Conservation (phyloP, 2,888 invertebrate species). For the Candidula unifasciata region DNA sequence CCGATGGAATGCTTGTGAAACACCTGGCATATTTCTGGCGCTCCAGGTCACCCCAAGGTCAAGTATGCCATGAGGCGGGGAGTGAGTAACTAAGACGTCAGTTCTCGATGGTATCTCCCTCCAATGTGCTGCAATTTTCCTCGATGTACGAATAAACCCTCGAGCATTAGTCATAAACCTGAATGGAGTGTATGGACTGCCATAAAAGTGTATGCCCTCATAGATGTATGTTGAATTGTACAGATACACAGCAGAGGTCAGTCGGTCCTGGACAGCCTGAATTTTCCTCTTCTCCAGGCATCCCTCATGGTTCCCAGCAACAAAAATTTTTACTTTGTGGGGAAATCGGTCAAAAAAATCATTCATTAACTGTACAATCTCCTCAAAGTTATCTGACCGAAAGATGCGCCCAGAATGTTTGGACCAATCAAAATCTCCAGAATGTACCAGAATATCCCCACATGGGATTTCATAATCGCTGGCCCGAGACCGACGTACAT, state of each 20-base stretch:
- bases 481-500: constrained; percentile 9
- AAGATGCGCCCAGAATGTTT: constrained; percentile 46
- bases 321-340: constrained; percentile 72
- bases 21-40: constrained; percentile 34
- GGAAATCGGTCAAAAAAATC: constrained; percentile 68
- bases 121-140: constrained; percentile 64
- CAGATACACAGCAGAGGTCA: constrained; percentile 69
- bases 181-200: constrained; percentile 70
- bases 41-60: constrained; percentile 61
- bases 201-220: constrained; percentile 73
- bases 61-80: constrained; percentile 68
- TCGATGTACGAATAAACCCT: constrained; percentile 62
- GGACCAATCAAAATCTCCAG: constrained; percentile 71
- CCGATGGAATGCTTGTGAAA: constrained; percentile 24
- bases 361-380: constrained; percentile 51
- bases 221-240: constrained; percentile 64
- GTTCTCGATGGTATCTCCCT: constrained; percentile 66
- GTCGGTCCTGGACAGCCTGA: constrained; percentile 60
- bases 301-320: constrained; percentile 73
- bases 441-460: constrained; percentile 74
- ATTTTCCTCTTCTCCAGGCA: constrained; percentile 58
- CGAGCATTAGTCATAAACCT: constrained; percentile 61
- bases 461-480: constrained; percentile 61
- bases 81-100: constrained; percentile 72
- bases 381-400: constrained; percentile 51